Evolutionary conservation across 2,797 vertebrate species (phyloP), one percentile per base, ranked within the genome.

Genomic region (Lacerta agilis): DNA sequence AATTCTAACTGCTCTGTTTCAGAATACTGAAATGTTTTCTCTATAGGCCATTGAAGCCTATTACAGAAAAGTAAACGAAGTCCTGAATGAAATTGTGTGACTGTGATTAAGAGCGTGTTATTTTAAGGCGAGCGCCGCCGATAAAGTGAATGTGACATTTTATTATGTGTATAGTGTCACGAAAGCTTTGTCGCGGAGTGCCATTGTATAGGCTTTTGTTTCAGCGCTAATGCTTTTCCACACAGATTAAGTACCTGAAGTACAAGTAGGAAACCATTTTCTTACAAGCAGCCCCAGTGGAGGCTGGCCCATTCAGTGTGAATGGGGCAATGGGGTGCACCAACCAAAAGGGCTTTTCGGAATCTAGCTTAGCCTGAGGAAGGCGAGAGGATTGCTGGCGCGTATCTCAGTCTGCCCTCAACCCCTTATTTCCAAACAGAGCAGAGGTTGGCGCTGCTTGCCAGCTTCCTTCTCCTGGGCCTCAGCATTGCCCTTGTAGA

Each of bases 21-120:
- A 72, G 93, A 91, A 90, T 82, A 66, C 61, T 83, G 78, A 9
- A 83, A 43, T 91, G 77, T 88, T 90, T 91, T 86, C 87, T 82
- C 2, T 45, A 55, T 87, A 66, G 83, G 23, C 64, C 43, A 78
- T 81, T 83, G 58, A 88, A 94, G 85, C 88, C 80, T 92, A 91
- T 86, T 85, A 90, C 77, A 83, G 73, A 86, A 90, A 86, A 92
- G 77, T 80, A 73, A 92, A 90, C 80, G 2, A 91, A 92, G 91
- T 75, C 88, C 75, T 58, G n/a, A 2, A 38, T 27, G 71, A 73
- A 94, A 88, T 87, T 20, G 8, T 33, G 90, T 89, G 88, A 89
- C 58, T 87, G 0, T 81, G 85, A 75, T 89, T 92, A 75, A 88
- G 86, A 89, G 86, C 33, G 1, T 45, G 8, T 71, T 69, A 3